phyloP scores from a whole-genome alignment of 2,113 vertebrate genomes.

The Arothron firmamentum region DNA sequence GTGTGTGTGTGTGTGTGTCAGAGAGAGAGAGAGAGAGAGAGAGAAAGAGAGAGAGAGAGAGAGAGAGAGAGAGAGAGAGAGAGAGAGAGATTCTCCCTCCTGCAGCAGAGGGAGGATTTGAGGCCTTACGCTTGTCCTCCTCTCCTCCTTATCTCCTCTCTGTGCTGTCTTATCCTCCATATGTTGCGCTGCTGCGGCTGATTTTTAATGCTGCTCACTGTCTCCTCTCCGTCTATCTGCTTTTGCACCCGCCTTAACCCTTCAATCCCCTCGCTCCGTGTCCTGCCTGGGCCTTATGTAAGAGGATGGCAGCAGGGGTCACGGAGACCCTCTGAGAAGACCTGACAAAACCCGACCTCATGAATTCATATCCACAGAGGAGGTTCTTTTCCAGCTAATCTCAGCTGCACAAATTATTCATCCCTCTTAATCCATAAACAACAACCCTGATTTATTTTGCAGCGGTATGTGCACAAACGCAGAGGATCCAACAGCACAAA shows the following conservation, averaged over 20 bases:
- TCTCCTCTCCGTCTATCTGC: conserved; percentile 18
- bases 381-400: no score
- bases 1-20: no score
- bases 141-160: not conserved
- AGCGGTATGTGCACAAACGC: no score
- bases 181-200: not conserved
- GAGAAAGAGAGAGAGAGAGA: no score
- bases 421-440: no score
- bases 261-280: conserved; percentile 22
- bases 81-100: no score
- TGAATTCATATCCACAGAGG: no score
- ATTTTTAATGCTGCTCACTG: not conserved
- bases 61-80: no score
- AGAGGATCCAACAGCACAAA: no score
- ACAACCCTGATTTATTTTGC: no score
- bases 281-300: conserved; percentile 40
- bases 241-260: conserved; percentile 29
- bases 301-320: conserved; percentile 57
- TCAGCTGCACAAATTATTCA: no score
- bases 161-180: not conserved
- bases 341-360: not conserved
- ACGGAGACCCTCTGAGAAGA: conserved; percentile 3
- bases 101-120: conserved; percentile 26
- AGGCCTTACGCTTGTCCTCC: not conserved
- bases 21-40: no score